A percentile compares a stretch with the other conserved stretches of the same genome.
These are phyloP conservation scores for Neelides folsomi DNA, from an alignment of 2,888 invertebrate species.

Conservation along the genomic window DNA sequence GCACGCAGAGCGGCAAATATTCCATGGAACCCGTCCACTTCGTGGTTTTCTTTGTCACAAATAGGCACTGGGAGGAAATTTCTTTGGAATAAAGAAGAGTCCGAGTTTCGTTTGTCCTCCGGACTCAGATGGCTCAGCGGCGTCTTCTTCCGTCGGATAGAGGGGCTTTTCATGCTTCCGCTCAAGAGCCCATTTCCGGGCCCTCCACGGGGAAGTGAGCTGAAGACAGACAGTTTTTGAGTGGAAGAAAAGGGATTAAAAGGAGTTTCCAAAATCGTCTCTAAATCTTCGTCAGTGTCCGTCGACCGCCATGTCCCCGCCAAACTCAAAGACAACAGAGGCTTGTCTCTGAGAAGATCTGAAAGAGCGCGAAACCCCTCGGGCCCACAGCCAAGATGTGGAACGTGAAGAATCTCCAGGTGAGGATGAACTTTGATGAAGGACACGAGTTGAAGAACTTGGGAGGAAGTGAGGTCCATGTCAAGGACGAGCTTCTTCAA, in stretches of 20 bases:
- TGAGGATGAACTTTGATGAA: conserved; percentile 42
- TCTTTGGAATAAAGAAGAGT: conserved; percentile 44
- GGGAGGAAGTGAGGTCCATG: conserved; percentile 43
- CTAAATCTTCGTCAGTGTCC: conserved; percentile 22
- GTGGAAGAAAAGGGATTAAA: conserved; percentile 14
- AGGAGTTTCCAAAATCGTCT: conserved; percentile 25
- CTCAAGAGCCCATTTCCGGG: conserved; percentile 4
- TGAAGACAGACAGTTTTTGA: conserved; percentile 11
- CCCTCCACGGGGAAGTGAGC: conserved; percentile 20
- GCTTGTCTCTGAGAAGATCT: conserved; percentile 40
- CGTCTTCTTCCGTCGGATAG: conserved; percentile 33
- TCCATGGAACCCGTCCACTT: conserved; percentile 40
- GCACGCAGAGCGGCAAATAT: conserved; percentile 41
- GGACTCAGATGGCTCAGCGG: conserved; percentile 39
- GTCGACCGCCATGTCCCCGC: conserved; percentile 37
- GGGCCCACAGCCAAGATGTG: conserved; percentile 45
- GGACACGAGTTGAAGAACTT: conserved; percentile 44
- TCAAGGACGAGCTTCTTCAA: conserved; percentile 44
- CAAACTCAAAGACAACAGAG: conserved; percentile 42
- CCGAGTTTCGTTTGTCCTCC: conserved; percentile 44
- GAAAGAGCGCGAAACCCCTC: conserved; percentile 44
- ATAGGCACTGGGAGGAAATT: conserved; percentile 44
- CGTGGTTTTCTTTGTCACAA: conserved; percentile 38
- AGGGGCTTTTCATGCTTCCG: conserved; percentile 28
- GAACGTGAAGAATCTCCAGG: conserved; percentile 44